A percentile compares a stretch with the other conserved stretches of the same genome.
Conservation (phyloP, 2,113 vertebrate genomes). For the Pantherophis guttatus region DNA sequence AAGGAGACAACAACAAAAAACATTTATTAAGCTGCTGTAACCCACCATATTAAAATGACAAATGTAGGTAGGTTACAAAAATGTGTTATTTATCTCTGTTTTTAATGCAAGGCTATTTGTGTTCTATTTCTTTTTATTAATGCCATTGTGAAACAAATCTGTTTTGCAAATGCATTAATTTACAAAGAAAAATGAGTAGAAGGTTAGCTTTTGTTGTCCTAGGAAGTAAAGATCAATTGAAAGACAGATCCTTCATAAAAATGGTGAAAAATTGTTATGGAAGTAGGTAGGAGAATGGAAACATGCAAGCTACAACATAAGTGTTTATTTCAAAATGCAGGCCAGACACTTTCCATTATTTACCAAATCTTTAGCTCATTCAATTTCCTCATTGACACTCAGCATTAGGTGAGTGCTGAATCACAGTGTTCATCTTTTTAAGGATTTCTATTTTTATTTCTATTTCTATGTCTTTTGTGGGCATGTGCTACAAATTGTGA, state of each 20-base stretch:
- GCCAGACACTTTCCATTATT: not conserved
- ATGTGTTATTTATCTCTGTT: constrained; percentile 4
- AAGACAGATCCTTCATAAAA: not conserved
- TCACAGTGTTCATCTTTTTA: not conserved
- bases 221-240: not conserved
- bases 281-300: not conserved
- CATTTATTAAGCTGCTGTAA: not conserved
- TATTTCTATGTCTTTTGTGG: not conserved
- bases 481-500: not conserved
- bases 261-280: not conserved
- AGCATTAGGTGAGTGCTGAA: not conserved
- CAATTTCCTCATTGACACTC: not conserved
- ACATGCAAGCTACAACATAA: not conserved
- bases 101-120: not conserved
- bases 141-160: not conserved
- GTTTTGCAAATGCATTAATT: not conserved
- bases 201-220: not conserved
- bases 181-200: not conserved
- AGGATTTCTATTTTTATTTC: not conserved
- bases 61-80: not conserved
- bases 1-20: not conserved
- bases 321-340: not conserved
- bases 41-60: not conserved
- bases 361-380: not conserved
- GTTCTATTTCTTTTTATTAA: constrained; percentile 1